phyloP scores from a whole-genome alignment of 2,797 vertebrate species.

The Nothura maculosa region DNA sequence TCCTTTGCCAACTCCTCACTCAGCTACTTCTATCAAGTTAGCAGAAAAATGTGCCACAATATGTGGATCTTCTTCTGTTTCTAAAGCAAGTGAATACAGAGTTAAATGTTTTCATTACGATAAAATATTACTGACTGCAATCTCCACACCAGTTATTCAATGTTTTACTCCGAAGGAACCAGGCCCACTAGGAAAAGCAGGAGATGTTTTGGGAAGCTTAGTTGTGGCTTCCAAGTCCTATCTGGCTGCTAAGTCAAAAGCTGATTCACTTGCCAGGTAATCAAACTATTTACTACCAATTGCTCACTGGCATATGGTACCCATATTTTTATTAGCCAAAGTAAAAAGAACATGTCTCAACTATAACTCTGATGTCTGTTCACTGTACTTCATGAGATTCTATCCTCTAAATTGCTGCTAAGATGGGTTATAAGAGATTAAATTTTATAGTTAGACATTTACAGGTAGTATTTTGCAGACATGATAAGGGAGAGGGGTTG shows the following conservation, averaged over 20 bases:
- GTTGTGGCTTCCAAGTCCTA: background rate
- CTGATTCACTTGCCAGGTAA: background rate
- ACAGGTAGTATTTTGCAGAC: background rate
- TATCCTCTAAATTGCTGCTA: background rate
- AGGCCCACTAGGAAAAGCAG: background rate
- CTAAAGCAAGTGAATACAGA: conserved; percentile 10
- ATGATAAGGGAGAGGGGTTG: too few species aligned
- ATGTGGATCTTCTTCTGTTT: background rate
- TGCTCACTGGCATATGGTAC: fast-evolving
- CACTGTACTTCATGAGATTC: background rate
- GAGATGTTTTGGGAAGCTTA: background rate
- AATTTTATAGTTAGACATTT: background rate
- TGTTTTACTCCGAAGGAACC: background rate
- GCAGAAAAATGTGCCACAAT: background rate
- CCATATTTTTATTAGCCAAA: background rate
- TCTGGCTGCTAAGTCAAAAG: background rate
- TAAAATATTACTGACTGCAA: background rate
- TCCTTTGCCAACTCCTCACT: background rate
- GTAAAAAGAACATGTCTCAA: background rate
- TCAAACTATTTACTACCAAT: background rate
- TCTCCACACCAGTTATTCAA: background rate
- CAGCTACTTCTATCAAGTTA: conserved; percentile 1
- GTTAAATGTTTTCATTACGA: background rate
- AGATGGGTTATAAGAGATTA: background rate
- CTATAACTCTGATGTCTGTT: background rate